Conservation (phyloP, 2,888 invertebrate species). For the Eupithecia tripunctaria region DNA sequence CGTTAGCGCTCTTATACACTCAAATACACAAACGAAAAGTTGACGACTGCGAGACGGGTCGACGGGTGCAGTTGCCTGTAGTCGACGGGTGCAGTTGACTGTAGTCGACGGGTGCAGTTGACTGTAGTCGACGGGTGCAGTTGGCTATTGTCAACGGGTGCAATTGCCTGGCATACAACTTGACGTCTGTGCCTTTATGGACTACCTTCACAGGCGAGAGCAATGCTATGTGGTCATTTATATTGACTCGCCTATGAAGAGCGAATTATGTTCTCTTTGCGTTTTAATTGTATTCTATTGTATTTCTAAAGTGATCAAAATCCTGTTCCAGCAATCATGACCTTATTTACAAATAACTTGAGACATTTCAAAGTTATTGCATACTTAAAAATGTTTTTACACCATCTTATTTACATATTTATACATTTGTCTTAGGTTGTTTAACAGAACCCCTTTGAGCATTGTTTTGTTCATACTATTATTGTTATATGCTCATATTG, state of each 20-base stretch:
- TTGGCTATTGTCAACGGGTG: no score
- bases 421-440: background rate
- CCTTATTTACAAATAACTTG: background rate
- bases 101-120: no score
- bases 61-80: no score
- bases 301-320: constrained; percentile 34
- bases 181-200: no score
- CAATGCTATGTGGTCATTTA: background rate
- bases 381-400: background rate
- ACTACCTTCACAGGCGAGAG: background rate
- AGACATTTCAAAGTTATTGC: background rate
- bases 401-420: background rate
- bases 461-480: background rate
- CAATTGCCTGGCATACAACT: no score
- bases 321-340: constrained; percentile 35
- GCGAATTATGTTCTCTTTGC: background rate
- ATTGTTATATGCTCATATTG: background rate
- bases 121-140: no score
- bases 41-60: no score
- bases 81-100: no score
- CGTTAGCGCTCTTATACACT: no score
- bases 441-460: background rate
- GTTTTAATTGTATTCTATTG: background rate
- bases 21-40: no score
- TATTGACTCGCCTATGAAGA: background rate